Conservation (phyloP, 2,797 vertebrate genomes). For the Oreochromis mossambicus region DNA sequence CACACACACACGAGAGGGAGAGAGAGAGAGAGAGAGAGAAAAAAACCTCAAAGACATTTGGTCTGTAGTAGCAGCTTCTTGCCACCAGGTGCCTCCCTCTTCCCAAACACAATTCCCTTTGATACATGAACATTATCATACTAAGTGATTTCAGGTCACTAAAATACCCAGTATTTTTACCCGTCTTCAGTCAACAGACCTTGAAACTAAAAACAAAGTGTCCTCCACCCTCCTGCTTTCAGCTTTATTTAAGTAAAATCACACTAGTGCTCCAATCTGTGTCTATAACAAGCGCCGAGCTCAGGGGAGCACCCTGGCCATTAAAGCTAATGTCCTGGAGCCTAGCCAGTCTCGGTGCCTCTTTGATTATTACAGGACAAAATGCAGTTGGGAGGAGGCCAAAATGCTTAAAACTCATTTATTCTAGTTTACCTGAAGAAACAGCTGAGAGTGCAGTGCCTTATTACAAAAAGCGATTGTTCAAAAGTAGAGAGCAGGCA, state of each 20-base stretch:
- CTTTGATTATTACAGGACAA: constrained; percentile 7
- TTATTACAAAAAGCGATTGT: not conserved
- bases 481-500: not conserved
- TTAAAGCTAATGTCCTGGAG: constrained; percentile 17
- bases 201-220: not conserved
- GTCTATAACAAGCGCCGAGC: not conserved
- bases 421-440: constrained; percentile 7
- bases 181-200: accelerated
- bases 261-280: not conserved
- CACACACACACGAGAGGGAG: accelerated
- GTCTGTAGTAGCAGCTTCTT: not conserved
- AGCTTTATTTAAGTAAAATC: not conserved
- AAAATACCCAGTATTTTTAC: not conserved
- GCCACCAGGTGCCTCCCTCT: constrained; percentile 9
- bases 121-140: not conserved
- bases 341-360: not conserved
- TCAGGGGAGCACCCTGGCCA: not conserved
- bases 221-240: not conserved
- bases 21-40: not conserved
- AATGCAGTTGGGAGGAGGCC: not conserved
- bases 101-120: not conserved
- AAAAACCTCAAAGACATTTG: not conserved
- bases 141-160: not conserved
- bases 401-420: constrained; percentile 9
- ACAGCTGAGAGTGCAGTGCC: not conserved